Evolutionary conservation across 2,113 vertebrate species (phyloP).

Genomic region (Pelecanus crispus): DNA sequence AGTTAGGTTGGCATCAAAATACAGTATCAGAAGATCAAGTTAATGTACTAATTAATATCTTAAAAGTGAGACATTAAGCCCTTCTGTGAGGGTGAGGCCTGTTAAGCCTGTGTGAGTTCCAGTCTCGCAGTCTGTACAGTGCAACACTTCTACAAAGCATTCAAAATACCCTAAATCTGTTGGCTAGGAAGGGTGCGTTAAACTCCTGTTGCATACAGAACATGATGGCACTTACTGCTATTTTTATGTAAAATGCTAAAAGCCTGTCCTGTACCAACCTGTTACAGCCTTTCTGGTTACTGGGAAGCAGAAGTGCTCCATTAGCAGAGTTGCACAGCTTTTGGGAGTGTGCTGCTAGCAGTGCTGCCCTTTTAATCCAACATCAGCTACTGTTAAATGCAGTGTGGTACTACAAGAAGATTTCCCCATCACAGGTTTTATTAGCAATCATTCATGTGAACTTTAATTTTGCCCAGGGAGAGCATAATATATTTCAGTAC

Average conservation of each 20-base stretch:
- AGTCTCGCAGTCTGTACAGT: not conserved
- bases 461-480: not conserved
- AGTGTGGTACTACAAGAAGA: not conserved
- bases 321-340: not conserved
- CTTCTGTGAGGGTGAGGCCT: not conserved
- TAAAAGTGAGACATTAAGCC: not conserved
- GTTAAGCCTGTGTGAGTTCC: not conserved
- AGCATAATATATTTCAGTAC: not conserved
- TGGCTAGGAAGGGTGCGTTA: not conserved
- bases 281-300: not conserved
- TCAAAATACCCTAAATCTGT: not conserved
- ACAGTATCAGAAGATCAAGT: not conserved
- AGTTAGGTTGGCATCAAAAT: not conserved
- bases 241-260: not conserved
- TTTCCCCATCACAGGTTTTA: not conserved
- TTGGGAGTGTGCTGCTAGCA: not conserved
- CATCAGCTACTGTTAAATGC: fast-evolving
- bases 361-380: not conserved
- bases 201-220: not conserved
- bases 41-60: not conserved
- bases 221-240: fast-evolving
- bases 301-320: not conserved
- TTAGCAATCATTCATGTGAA: not conserved
- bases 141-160: not conserved
- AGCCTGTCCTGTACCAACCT: not conserved